These are phyloP conservation scores for Sprattus sprattus DNA, from an alignment of 2,113 vertebrate genomes.

Conservation along the genomic window DNA sequence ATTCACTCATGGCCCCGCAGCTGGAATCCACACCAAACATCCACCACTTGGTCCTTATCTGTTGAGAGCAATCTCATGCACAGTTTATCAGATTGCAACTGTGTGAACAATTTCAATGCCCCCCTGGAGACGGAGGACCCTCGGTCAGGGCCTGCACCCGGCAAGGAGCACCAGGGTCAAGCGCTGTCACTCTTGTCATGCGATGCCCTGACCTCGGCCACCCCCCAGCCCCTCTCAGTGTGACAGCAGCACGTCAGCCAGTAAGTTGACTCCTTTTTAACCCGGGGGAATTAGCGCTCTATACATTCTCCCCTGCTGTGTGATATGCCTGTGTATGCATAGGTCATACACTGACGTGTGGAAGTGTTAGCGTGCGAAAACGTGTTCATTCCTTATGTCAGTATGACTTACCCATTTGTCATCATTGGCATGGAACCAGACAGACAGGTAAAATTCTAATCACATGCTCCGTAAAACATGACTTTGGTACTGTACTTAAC, in stretches of 20 bases:
- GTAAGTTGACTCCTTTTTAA: background rate
- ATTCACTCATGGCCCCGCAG: background rate
- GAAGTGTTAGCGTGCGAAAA: background rate
- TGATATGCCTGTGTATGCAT: background rate
- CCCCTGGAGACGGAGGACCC: background rate
- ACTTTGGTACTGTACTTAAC: background rate
- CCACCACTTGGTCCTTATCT: background rate
- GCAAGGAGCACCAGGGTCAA: background rate
- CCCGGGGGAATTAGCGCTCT: background rate
- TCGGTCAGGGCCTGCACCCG: background rate
- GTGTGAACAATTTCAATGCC: background rate
- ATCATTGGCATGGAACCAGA: background rate
- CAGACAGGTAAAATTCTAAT: background rate
- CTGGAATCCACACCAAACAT: background rate
- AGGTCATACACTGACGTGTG: background rate
- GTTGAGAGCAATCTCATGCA: background rate
- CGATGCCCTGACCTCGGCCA: background rate
- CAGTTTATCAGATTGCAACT: slow-evolving; percentile 3
- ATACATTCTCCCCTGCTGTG: background rate
- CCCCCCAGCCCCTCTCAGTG: background rate
- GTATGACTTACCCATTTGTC: background rate
- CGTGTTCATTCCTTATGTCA: background rate
- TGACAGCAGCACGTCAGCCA: background rate
- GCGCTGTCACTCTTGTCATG: slow-evolving; percentile 13
- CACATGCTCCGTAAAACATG: background rate